Percentiles rank a stretch among this genome's conserved stretches.
phyloP scores from a whole-genome alignment of 1,140 invertebrate species.

The Drosophila sturtevanti region DNA sequence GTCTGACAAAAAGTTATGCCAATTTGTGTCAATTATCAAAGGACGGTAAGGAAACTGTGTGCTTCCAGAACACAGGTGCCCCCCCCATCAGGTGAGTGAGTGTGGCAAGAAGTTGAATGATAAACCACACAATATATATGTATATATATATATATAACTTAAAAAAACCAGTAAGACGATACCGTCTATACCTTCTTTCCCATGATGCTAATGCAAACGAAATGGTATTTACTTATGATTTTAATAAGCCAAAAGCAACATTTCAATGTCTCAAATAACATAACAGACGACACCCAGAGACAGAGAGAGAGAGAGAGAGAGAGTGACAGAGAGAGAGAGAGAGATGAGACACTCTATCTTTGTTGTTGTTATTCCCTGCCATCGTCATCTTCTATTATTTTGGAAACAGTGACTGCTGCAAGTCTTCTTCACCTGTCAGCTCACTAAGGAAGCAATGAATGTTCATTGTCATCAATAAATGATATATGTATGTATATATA shows the following conservation, averaged over 20 bases:
- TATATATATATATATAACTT: too few species aligned
- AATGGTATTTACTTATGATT: slow-evolving; percentile 10
- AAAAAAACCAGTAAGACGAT: background rate
- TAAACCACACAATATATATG: too few species aligned
- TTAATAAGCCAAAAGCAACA: background rate
- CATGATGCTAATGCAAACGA: background rate
- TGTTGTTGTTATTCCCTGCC: too few species aligned
- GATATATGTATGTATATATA: too few species aligned
- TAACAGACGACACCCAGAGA: too few species aligned
- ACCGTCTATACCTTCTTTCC: too few species aligned
- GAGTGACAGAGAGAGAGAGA: too few species aligned
- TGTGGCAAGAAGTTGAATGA: background rate
- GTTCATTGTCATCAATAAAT: background rate
- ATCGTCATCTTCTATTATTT: background rate
- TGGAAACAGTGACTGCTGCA: background rate
- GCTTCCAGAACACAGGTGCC: background rate
- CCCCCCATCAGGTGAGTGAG: background rate
- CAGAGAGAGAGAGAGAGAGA: too few species aligned
- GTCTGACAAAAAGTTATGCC: slow-evolving; percentile 75
- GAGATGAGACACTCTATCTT: too few species aligned
- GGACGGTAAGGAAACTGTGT: background rate
- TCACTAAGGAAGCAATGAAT: background rate
- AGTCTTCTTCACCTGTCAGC: background rate
- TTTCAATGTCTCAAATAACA: background rate
- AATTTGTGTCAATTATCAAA: slow-evolving; percentile 79